These are phyloP conservation scores for Zygaena filipendulae DNA, from an alignment of 2,888 invertebrate species.

Conservation along the genomic window DNA sequence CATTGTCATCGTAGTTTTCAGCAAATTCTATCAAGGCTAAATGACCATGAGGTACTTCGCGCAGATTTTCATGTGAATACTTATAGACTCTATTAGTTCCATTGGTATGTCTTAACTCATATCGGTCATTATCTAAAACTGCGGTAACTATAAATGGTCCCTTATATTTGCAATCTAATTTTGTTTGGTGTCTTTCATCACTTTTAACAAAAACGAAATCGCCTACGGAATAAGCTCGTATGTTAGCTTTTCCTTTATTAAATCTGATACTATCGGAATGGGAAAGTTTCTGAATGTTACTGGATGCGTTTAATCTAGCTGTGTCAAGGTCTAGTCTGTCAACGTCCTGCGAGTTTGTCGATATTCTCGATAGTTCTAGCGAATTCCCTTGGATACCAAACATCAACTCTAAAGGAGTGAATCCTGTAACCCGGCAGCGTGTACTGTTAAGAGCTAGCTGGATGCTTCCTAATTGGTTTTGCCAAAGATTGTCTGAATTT, in stretches of 20 bases:
- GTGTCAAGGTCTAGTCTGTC: not conserved
- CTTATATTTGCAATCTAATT: slow-evolving; percentile 15
- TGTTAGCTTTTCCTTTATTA: slow-evolving; percentile 9
- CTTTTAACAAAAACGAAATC: slow-evolving; percentile 18
- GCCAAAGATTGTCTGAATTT: slow-evolving; percentile 12
- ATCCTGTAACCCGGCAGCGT: slow-evolving; percentile 14
- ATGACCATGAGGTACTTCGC: slow-evolving; percentile 11
- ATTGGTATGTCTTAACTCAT: slow-evolving; percentile 10
- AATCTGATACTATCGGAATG: no score
- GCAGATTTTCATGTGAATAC: slow-evolving; percentile 17
- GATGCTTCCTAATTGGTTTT: slow-evolving; percentile 14
- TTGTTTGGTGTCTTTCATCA: slow-evolving; percentile 17
- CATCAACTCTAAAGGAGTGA: slow-evolving; percentile 18
- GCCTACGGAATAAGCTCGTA: slow-evolving; percentile 13
- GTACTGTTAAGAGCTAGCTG: slow-evolving; percentile 20
- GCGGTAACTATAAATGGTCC: slow-evolving; percentile 10
- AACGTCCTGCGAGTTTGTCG: not conserved
- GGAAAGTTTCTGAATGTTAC: no score
- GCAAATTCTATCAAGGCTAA: slow-evolving; percentile 7
- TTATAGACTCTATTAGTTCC: slow-evolving; percentile 13
- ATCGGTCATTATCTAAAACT: slow-evolving; percentile 12
- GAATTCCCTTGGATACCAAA: slow-evolving; percentile 14
- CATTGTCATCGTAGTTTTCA: not conserved
- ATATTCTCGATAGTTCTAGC: slow-evolving; percentile 7
- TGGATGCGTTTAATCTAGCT: not conserved